These are phyloP conservation scores for Philotrypesis tridentata DNA, from an alignment of 1,140 invertebrate genomes.

Conservation along the genomic window DNA sequence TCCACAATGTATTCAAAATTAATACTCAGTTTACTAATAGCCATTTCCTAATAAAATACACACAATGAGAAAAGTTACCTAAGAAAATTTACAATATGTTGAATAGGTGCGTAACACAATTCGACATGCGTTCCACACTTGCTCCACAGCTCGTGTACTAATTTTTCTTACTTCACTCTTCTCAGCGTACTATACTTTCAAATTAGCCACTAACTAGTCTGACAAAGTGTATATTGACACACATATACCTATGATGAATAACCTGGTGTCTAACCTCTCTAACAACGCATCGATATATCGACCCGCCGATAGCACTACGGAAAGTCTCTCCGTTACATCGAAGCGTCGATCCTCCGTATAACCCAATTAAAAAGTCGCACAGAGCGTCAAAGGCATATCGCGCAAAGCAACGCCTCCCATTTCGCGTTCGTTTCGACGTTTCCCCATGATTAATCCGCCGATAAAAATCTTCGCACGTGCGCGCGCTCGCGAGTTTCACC, in stretches of 20 bases:
- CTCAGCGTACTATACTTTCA: no score
- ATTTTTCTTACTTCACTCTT: no score
- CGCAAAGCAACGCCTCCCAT: conserved; percentile 25
- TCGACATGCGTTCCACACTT: no score
- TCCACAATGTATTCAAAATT: not conserved
- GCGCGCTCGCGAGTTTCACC: conserved; percentile 26
- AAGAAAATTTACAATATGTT: no score
- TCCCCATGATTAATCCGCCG: conserved; percentile 35
- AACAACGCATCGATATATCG: not conserved
- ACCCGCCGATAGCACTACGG: no score
- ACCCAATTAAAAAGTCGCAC: not conserved
- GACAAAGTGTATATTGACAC: not conserved
- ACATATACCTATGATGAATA: not conserved
- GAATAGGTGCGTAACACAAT: no score
- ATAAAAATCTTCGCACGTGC: conserved; percentile 34
- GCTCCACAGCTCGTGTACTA: no score
- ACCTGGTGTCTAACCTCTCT: not conserved
- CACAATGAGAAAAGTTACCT: no score
- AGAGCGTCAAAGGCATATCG: not conserved
- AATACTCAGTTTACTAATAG: not conserved
- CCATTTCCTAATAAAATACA: no score
- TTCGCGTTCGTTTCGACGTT: conserved; percentile 42
- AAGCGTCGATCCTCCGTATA: not conserved
- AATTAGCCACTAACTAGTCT: not conserved
- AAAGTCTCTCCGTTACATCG: not conserved